phyloP scores from a whole-genome alignment of 2,888 invertebrate species.

The Pasiphila rectangulata region DNA sequence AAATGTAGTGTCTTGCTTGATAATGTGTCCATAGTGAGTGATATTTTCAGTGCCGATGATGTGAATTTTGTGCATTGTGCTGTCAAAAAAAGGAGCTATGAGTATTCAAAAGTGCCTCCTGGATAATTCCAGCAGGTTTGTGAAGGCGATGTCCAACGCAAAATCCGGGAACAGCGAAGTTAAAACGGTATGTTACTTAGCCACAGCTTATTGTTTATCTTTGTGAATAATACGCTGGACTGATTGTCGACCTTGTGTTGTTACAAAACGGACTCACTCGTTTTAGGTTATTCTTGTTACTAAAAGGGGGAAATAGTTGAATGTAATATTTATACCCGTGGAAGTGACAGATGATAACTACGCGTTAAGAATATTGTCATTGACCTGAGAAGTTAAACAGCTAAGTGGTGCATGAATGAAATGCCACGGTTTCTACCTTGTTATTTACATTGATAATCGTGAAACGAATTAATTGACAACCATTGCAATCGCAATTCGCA shows the following conservation, averaged over 20 bases:
- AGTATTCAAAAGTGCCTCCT: constrained; percentile 78
- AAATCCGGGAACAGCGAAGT: constrained; percentile 68
- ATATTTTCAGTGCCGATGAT: constrained; percentile 61
- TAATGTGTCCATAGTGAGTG: constrained; percentile 46
- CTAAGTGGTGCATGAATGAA: constrained; percentile 8
- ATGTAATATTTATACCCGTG: no score
- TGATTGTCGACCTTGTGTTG: constrained; percentile 39
- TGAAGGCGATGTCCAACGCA: constrained; percentile 75
- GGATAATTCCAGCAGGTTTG: constrained; percentile 79
- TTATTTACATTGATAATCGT: constrained; percentile 16
- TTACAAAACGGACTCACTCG: constrained; percentile 17
- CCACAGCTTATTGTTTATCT: constrained; percentile 16
- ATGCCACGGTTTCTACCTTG: constrained; percentile 5
- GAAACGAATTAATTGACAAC: constrained; percentile 4
- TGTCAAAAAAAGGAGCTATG: constrained; percentile 60
- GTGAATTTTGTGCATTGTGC: constrained; percentile 61
- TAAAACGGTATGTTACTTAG: constrained; percentile 63
- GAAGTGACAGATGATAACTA: background rate
- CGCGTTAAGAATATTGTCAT: background rate
- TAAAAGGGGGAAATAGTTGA: constrained; percentile 7
- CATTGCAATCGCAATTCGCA: no score
- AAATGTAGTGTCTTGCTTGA: constrained; percentile 62
- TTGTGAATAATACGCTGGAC: constrained; percentile 13
- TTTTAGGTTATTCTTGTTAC: constrained; percentile 29
- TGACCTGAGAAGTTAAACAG: constrained; percentile 13